These are phyloP conservation scores for Mystacornis crossleyi DNA, from an alignment of 2,113 vertebrate genomes.

Conservation along the genomic window DNA sequence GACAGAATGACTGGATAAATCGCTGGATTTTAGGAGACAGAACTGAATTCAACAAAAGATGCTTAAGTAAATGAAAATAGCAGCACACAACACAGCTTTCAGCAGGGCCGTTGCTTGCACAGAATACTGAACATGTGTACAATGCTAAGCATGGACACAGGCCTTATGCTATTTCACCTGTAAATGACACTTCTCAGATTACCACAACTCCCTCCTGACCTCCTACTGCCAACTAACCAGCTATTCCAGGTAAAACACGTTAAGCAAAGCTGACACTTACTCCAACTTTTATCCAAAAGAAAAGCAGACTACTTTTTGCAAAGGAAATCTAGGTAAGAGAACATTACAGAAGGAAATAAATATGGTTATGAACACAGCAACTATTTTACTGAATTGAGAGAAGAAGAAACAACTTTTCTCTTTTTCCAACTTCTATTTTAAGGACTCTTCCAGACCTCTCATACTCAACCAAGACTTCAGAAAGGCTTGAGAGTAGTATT, in stretches of 20 bases:
- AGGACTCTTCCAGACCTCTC: not conserved
- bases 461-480: not conserved
- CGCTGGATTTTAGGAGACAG: not conserved
- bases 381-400: not conserved
- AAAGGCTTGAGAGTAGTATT: not conserved
- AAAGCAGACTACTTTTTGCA: not conserved
- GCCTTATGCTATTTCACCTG: not conserved
- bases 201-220: not conserved
- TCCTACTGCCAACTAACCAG: not conserved
- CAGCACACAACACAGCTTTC: not conserved
- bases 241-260: not conserved
- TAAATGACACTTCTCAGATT: not conserved
- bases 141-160: not conserved
- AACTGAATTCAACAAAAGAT: not conserved
- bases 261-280: not conserved
- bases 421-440: not conserved
- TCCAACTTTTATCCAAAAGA: not conserved
- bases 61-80: not conserved
- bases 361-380: not conserved
- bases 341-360: not conserved
- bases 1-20: not conserved
- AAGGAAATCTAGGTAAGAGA: not conserved
- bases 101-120: not conserved
- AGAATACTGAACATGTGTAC: not conserved
- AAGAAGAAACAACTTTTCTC: not conserved